These are phyloP conservation scores for Pseudomyrmex flavicornis DNA, from an alignment of 1,140 invertebrate genomes.

Conservation along the genomic window DNA sequence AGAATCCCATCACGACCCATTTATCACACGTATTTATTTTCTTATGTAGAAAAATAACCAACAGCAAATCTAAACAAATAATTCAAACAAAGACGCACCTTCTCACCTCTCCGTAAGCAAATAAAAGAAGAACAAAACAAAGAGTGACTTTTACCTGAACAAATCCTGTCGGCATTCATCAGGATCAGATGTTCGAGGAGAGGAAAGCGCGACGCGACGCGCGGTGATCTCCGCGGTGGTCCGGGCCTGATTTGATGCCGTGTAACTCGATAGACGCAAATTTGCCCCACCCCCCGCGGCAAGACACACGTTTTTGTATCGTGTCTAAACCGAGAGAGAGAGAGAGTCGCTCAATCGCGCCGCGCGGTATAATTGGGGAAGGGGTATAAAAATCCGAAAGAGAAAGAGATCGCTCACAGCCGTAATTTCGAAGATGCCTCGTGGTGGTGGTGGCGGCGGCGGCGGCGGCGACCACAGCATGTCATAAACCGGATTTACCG, in stretches of 20 bases:
- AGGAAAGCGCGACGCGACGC: neutral
- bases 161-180: neutral
- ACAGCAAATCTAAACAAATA: no score
- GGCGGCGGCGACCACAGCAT: conserved; percentile 68
- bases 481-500: conserved; percentile 82
- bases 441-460: conserved; percentile 77
- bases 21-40: no score
- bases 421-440: conserved; percentile 80
- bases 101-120: no score
- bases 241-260: conserved; percentile 49
- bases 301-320: conserved; percentile 24
- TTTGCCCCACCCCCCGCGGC: neutral
- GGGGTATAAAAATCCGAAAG: conserved; percentile 76
- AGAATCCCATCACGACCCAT: neutral
- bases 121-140: no score
- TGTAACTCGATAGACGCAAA: conserved; percentile 54
- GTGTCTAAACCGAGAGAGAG: conserved; percentile 13
- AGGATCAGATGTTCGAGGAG: no score
- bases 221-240: conserved; percentile 28
- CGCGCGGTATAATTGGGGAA: conserved; percentile 54
- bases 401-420: conserved; percentile 67
- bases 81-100: no score
- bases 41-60: no score
- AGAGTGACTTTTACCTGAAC: no score
- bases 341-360: conserved; percentile 44